A percentile compares a stretch with the other conserved stretches of the same genome.
These are phyloP conservation scores for Brotula barbata DNA, from an alignment of 2,797 vertebrate genomes.

Conservation along the genomic window DNA sequence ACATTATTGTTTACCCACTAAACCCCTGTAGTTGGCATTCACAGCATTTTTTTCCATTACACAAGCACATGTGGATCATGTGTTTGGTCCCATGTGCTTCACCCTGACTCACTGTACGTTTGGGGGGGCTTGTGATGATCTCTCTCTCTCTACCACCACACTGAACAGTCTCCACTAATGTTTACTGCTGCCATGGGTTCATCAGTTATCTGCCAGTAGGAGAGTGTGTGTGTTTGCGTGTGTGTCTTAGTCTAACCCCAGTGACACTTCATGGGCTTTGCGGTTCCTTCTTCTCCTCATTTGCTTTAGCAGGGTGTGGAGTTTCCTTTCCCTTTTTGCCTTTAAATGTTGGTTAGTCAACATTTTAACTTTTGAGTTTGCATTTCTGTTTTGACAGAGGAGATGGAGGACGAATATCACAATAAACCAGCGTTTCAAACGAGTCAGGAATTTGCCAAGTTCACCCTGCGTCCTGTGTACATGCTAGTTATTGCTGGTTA, in stretches of 20 bases:
- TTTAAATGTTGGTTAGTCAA: constrained; percentile 46
- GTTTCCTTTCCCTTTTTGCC: constrained; percentile 60
- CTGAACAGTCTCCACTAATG: neutral
- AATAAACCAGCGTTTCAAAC: neutral
- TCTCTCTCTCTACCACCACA: neutral
- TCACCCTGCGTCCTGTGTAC: too few species aligned
- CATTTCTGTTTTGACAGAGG: too few species aligned
- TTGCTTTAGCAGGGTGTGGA: constrained; percentile 54
- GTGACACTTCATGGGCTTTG: constrained; percentile 22
- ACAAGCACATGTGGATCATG: neutral
- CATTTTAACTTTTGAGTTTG: constrained; percentile 56
- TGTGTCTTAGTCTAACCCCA: constrained; percentile 9
- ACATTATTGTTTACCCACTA: constrained; percentile 12
- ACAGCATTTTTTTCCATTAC: constrained; percentile 12
- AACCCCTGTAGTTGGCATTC: constrained; percentile 19
- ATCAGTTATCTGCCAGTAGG: too few species aligned
- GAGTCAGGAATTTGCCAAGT: neutral
- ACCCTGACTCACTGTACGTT: constrained; percentile 7
- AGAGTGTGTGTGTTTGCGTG: neutral
- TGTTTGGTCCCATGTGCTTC: constrained; percentile 6
- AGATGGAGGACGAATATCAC: neutral
- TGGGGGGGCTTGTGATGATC: constrained; percentile 24
- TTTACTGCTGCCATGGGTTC: constrained; percentile 8
- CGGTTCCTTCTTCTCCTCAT: constrained; percentile 33
- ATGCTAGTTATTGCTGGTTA: neutral